phyloP scores from a whole-genome alignment of 2,113 vertebrate genomes.

The Zosterops borbonicus region DNA sequence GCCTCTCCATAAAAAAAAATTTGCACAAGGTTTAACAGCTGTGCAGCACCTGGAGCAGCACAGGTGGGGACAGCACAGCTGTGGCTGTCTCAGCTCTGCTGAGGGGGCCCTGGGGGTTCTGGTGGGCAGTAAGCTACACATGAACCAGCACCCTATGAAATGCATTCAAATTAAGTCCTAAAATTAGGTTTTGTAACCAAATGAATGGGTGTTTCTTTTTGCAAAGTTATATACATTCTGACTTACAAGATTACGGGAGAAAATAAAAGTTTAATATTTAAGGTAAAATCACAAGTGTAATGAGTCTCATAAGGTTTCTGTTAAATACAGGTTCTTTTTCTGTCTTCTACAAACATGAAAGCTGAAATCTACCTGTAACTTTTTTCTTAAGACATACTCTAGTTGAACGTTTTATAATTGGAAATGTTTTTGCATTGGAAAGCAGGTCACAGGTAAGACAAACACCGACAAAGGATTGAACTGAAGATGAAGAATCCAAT shows the following conservation, averaged over 20 bases:
- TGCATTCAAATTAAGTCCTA: background rate
- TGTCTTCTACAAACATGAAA: background rate
- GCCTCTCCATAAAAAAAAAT: background rate
- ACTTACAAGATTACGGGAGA: background rate
- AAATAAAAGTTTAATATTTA: background rate
- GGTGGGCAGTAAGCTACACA: background rate
- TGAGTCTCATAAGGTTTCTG: background rate
- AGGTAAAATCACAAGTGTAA: background rate
- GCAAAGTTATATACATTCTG: background rate
- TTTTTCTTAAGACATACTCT: background rate
- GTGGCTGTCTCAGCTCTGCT: background rate
- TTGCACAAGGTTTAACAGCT: rapidly evolving
- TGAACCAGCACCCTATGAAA: background rate
- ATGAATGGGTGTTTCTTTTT: background rate
- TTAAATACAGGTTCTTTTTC: background rate
- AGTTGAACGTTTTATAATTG: background rate
- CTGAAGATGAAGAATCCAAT: background rate
- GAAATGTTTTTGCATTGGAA: background rate
- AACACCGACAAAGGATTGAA: background rate
- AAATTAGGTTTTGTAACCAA: background rate
- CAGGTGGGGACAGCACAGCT: background rate
- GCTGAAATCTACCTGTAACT: background rate
- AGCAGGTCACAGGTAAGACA: background rate
- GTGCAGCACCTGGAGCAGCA: background rate
- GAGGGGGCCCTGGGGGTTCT: background rate